phyloP scores from a whole-genome alignment of 2,888 invertebrate species.

The Ormyrus labotus region DNA sequence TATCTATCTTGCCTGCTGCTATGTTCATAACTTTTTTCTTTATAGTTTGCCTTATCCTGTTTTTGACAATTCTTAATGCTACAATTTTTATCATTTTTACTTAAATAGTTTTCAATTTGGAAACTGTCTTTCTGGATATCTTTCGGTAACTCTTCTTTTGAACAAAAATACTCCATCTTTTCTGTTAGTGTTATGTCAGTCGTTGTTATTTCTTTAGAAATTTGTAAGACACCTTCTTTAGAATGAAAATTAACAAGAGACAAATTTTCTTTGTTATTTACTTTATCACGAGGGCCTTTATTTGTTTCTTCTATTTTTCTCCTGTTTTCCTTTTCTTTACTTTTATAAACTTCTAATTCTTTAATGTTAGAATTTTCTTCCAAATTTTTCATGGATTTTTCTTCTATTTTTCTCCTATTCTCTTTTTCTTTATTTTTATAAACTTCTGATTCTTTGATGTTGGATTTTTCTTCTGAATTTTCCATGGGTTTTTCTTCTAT shows the following conservation, averaged over 20 bases:
- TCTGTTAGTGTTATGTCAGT: neutral
- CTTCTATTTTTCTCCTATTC: neutral
- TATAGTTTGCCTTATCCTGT: neutral
- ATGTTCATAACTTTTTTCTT: neutral
- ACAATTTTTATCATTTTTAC: neutral
- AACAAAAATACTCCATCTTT: neutral
- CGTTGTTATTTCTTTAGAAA: neutral
- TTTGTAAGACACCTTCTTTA: neutral
- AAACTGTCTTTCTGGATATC: neutral
- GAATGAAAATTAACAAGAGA: conserved; percentile 1
- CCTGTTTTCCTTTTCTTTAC: neutral
- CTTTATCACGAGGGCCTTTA: conserved; percentile 17
- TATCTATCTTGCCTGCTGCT: conserved; percentile 25
- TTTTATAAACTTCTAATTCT: neutral
- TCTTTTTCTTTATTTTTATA: neutral
- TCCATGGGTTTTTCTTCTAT: conserved; percentile 9
- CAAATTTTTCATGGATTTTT: no score
- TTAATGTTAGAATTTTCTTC: no score
- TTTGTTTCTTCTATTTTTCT: neutral
- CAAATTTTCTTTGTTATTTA: conserved; percentile 48
- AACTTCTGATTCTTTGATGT: neutral
- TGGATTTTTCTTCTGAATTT: conserved; percentile 1
- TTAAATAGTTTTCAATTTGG: conserved; percentile 5
- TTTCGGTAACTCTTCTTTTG: neutral
- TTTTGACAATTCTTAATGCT: conserved; percentile 4